Percentiles rank a stretch among this genome's conserved stretches.
Conservation (phyloP, 2,888 invertebrate species). For the Drosophila monieri region DNA sequence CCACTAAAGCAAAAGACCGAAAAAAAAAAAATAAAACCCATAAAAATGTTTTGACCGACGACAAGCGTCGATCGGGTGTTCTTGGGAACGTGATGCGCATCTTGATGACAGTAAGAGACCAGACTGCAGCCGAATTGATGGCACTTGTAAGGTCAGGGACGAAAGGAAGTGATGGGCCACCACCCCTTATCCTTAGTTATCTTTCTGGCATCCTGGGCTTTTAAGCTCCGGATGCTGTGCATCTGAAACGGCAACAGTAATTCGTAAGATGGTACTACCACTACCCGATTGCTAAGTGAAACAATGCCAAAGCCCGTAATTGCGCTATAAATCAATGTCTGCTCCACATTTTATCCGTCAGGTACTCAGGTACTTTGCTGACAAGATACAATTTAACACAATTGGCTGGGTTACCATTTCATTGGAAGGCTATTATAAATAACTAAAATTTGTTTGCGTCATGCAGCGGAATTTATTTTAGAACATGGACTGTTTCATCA, state of each 20-base stretch:
- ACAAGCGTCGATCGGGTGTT: conserved; percentile 42
- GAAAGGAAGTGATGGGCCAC: background rate
- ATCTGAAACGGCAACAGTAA: conserved; percentile 13
- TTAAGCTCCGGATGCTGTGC: conserved; percentile 2
- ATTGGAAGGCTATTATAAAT: conserved; percentile 51
- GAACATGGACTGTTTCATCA: background rate
- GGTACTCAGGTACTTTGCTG: conserved; percentile 45
- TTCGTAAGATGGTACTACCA: conserved; percentile 24
- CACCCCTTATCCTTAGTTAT: conserved; percentile 14
- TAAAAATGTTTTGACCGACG: conserved; percentile 51
- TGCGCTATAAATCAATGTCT: conserved; percentile 73
- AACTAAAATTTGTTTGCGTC: conserved; percentile 47
- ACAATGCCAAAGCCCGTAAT: conserved; percentile 54
- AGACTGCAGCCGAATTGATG: conserved; percentile 48
- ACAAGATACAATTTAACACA: conserved; percentile 36
- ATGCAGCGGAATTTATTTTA: conserved; percentile 20
- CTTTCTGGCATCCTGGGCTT: conserved; percentile 1
- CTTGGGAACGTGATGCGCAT: conserved; percentile 70
- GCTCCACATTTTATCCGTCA: conserved; percentile 60
- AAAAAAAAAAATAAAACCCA: conserved; percentile 38
- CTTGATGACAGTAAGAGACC: conserved; percentile 55
- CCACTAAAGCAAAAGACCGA: conserved; percentile 41
- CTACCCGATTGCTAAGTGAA: conserved; percentile 32
- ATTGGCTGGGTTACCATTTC: conserved; percentile 36
- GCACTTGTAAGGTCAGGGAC: conserved; percentile 40